phyloP scores from a whole-genome alignment of 2,797 vertebrate species.

The Parambassis ranga region DNA sequence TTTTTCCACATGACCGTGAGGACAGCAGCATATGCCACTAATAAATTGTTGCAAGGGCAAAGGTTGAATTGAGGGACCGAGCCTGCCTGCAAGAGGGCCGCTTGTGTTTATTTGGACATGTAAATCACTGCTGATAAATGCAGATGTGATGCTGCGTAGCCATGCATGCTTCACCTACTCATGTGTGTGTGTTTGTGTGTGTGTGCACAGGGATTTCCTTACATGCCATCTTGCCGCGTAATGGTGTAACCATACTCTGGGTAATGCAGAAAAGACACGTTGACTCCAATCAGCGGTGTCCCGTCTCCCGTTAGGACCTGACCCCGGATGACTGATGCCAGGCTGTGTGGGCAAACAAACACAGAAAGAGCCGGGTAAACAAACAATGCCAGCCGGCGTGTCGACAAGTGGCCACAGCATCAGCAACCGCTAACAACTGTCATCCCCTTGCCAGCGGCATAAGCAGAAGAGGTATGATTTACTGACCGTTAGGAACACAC shows the following conservation, averaged over 20 bases:
- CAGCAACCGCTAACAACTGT: constrained; percentile 36
- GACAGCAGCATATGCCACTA: neutral
- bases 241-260: constrained; percentile 92
- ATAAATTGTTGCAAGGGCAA: constrained; percentile 3
- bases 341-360: constrained; percentile 79
- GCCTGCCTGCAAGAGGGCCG: neutral
- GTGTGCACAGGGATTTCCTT: constrained; percentile 64
- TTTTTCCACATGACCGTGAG: constrained; percentile 5
- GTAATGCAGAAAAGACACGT: constrained; percentile 94
- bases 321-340: constrained; percentile 95
- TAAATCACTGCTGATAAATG: constrained; percentile 16
- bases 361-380: constrained; percentile 56
- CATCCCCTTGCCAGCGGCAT: constrained; percentile 32
- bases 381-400: constrained; percentile 48
- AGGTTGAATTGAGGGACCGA: constrained; percentile 8
- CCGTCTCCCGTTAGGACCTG: constrained; percentile 96
- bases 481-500: constrained; percentile 41
- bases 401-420: constrained; percentile 20
- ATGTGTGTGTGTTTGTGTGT: constrained; percentile 1
- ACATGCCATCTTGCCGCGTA: constrained; percentile 98
- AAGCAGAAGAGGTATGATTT: constrained; percentile 50
- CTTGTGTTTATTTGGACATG: constrained; percentile 28
- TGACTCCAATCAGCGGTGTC: constrained; percentile 97
- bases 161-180: neutral
- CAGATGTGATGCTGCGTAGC: neutral